These are phyloP conservation scores for Oceanodroma tethys DNA, from an alignment of 2,113 vertebrate genomes.

Conservation along the genomic window DNA sequence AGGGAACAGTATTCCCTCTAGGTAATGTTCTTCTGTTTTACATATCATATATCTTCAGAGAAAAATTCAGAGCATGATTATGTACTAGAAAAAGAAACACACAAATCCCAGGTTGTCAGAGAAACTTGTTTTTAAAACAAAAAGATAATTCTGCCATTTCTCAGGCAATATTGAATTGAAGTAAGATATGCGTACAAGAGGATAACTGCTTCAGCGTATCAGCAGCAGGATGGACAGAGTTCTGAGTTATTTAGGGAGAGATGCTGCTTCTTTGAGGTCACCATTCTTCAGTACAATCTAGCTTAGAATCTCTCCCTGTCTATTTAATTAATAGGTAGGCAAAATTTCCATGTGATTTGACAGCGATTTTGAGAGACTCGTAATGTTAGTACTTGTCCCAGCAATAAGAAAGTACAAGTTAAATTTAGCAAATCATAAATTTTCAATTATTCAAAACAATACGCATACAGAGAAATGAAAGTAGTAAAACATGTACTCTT, in stretches of 20 bases:
- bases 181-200: not conserved
- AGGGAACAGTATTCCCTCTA: not conserved
- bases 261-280: not conserved
- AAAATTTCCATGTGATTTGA: not conserved
- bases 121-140: conserved; percentile 4
- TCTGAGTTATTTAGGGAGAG: not conserved
- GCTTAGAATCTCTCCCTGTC: not conserved
- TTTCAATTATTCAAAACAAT: conserved; percentile 51
- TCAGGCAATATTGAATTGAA: not conserved
- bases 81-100: not conserved
- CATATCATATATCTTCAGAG: not conserved
- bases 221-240: not conserved
- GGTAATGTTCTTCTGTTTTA: conserved; percentile 9
- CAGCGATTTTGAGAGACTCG: not conserved
- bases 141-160: conserved; percentile 11
- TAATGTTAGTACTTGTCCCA: not conserved
- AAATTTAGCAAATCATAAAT: conserved; percentile 9
- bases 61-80: not conserved
- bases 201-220: not conserved
- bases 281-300: not conserved
- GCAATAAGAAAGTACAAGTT: not conserved
- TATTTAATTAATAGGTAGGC: not conserved
- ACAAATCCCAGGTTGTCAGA: conserved; percentile 18
- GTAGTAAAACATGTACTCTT: not conserved
- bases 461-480: not conserved